phyloP scores from a whole-genome alignment of 2,113 vertebrate genomes.

The Embiotoca jacksoni region DNA sequence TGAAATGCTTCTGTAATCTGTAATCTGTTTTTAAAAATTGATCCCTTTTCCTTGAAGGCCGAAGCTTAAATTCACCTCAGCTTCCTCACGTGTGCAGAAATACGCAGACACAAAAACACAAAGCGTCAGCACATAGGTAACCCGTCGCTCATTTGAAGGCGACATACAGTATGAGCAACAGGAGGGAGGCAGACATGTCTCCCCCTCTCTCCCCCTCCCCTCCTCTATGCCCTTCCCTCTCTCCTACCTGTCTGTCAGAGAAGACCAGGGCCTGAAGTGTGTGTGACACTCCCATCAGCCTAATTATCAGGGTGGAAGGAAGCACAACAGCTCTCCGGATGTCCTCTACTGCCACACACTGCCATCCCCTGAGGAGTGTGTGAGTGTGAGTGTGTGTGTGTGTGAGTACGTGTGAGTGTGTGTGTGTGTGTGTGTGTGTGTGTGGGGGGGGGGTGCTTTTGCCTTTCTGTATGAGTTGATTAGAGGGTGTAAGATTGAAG shows the following conservation, averaged over 20 bases:
- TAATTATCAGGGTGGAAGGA: slow-evolving; percentile 67
- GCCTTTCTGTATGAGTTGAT: background rate
- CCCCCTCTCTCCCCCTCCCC: background rate
- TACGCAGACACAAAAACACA: slow-evolving; percentile 1
- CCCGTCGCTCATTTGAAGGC: too few relatives aligned
- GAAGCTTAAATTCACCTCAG: background rate
- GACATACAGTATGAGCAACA: slow-evolving; percentile 35
- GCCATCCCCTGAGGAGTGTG: slow-evolving; percentile 19
- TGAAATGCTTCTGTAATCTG: background rate
- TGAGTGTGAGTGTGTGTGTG: background rate
- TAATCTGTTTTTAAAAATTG: background rate
- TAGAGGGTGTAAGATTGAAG: background rate
- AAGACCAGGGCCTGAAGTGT: slow-evolving; percentile 25
- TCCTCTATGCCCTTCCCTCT: slow-evolving; percentile 33
- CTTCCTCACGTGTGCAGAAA: slow-evolving; percentile 18
- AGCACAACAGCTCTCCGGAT: slow-evolving; percentile 54
- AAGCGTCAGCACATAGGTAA: background rate
- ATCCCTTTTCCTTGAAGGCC: background rate
- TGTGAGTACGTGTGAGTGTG: too few relatives aligned
- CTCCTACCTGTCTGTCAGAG: slow-evolving; percentile 42
- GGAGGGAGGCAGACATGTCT: slow-evolving; percentile 38
- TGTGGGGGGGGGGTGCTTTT: background rate
- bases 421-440: background rate
- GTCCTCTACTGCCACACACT: slow-evolving; percentile 68
- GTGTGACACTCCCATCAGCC: slow-evolving; percentile 65